These are phyloP conservation scores for Perizoma flavofasciatum DNA, from an alignment of 2,888 invertebrate genomes.

Conservation along the genomic window DNA sequence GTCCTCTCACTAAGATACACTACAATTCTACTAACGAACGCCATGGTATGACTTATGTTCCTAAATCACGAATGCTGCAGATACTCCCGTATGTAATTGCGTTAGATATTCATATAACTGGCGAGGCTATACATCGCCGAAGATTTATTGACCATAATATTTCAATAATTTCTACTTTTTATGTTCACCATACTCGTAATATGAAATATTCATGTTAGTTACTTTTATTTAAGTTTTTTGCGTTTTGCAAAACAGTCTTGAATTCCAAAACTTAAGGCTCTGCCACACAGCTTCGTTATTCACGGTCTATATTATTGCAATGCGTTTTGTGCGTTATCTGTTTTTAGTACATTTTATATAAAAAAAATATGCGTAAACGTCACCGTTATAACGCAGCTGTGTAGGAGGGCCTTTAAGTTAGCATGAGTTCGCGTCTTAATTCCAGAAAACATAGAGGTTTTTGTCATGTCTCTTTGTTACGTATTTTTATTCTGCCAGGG, in stretches of 20 bases:
- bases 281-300: too few relatives aligned
- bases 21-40: slow-evolving; percentile 47
- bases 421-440: slow-evolving; percentile 47
- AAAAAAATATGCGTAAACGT: too few relatives aligned
- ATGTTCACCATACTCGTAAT: background rate
- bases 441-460: slow-evolving; percentile 50
- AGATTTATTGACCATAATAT: background rate
- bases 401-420: too few relatives aligned
- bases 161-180: slow-evolving; percentile 4
- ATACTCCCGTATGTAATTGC: slow-evolving; percentile 1
- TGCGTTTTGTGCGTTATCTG: too few relatives aligned
- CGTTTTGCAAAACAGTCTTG: slow-evolving; percentile 47
- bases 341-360: slow-evolving; percentile 24
- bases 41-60: slow-evolving; percentile 45
- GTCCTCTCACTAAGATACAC: slow-evolving; percentile 69
- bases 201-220: slow-evolving; percentile 37
- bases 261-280: slow-evolving; percentile 49
- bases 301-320: too few relatives aligned
- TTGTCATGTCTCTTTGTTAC: slow-evolving; percentile 49
- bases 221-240: slow-evolving; percentile 24
- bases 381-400: too few relatives aligned
- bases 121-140: slow-evolving; percentile 1
- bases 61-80: slow-evolving; percentile 28
- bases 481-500: slow-evolving; percentile 41
- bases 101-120: slow-evolving; percentile 9